phyloP scores from a whole-genome alignment of 2,797 vertebrate genomes.

The Megaceryle alcyon region DNA sequence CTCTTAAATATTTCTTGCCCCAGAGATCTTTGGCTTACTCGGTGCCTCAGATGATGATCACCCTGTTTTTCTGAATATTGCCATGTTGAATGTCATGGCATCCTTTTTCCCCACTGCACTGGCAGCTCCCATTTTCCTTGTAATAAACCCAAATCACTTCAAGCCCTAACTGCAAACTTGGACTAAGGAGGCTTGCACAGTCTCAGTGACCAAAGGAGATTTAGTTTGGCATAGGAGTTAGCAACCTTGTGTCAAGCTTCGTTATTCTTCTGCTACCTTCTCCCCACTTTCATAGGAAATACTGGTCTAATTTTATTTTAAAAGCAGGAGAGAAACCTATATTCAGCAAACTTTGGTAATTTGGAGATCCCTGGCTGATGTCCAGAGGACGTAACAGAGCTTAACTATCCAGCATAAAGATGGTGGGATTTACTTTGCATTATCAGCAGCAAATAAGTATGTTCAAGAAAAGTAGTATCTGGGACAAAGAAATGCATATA shows the following conservation, averaged over 20 bases:
- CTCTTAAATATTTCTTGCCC: not conserved
- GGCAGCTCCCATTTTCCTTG: not conserved
- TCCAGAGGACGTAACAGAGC: conserved; percentile 31
- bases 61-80: not conserved
- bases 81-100: not conserved
- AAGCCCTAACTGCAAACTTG: not conserved
- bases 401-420: conserved; percentile 19
- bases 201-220: not conserved
- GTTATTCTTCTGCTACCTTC: not conserved
- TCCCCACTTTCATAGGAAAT: not conserved
- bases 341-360: not conserved
- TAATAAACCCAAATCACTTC: not conserved
- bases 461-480: not conserved
- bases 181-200: not conserved
- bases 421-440: conserved; percentile 6
- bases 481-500: not conserved
- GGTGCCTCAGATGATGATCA: not conserved
- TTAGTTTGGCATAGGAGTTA: not conserved
- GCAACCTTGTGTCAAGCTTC: not conserved
- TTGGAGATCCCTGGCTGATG: conserved; percentile 18
- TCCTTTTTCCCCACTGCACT: not conserved
- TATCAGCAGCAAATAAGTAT: conserved; percentile 37
- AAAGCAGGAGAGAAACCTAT: conserved; percentile 3
- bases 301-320: conserved; percentile 44
- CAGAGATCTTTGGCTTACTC: not conserved